Evolutionary conservation across 2,888 invertebrate species (phyloP).

Genomic region (Caenorhabditis japonica): DNA sequence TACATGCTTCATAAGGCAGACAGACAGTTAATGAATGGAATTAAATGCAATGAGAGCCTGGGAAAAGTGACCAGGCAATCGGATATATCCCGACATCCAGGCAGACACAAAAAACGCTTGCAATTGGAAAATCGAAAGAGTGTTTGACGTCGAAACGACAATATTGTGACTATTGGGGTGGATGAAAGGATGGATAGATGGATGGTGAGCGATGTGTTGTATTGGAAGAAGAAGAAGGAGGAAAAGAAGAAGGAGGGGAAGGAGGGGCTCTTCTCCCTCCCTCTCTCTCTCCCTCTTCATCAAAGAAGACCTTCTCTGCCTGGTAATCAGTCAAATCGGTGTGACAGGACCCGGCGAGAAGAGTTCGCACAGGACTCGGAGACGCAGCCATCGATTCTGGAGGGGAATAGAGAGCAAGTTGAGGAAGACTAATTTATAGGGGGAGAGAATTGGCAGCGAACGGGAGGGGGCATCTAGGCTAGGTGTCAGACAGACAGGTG

Average conservation of each 20-base stretch:
- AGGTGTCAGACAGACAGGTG: no score
- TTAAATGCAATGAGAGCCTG: no score
- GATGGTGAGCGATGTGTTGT: conserved; percentile 3
- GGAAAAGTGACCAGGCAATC: no score
- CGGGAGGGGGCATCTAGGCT: no score
- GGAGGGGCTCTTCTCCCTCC: background rate
- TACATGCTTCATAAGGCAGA: no score
- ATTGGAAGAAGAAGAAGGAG: background rate
- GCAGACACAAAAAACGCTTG: no score
- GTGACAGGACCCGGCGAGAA: conserved; percentile 21
- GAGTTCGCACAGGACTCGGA: conserved; percentile 4
- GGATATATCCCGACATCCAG: no score
- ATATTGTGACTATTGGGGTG: conserved; percentile 55
- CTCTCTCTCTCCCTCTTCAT: background rate
- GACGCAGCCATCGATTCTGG: no score
- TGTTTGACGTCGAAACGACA: conserved; percentile 39
- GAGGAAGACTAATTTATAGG: conserved; percentile 27
- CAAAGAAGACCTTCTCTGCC: background rate
- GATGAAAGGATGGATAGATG: conserved; percentile 8
- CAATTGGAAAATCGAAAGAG: no score
- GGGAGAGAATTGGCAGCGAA: conserved; percentile 2
- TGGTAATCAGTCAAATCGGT: conserved; percentile 54
- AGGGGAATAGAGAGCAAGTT: conserved; percentile 6
- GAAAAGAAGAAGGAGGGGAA: conserved; percentile 1
- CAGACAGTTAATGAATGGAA: no score